Base-by-base conservation (phyloP, 1,140 invertebrate genomes). In the Pseudomyrmex gracilis region DNA sequence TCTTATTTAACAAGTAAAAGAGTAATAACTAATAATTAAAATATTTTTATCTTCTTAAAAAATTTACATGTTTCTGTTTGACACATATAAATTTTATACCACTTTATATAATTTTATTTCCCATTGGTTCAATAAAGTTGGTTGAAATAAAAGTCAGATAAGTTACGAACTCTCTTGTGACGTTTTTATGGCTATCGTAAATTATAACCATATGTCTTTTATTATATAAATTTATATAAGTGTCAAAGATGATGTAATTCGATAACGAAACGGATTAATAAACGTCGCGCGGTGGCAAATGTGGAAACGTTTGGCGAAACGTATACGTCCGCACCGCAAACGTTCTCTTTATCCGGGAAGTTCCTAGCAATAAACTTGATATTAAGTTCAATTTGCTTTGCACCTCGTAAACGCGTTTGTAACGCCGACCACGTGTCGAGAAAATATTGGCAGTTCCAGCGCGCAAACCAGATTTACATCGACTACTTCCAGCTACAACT, bases 361-460 rank as follows among this genome's bases (percentile, higher is more conserved):
- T 80, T 80, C 66, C 5, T n/a, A n/a, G 5, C 43, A 70, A 71
- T 71, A 80, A 80, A 60, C n/a, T 70, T 49, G 43, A 80, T 58
- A 58, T 70, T 78, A 70, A 77, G 43, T 71, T 80, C 53, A 70
- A 80, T 80, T 80, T 58, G 53, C 66, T 68, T 58, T 58, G 76
- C 66, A 71, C 66, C 64, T 80, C 53, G 51, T 58, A 49, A 80
- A 67, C n/a, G 66, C 43, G 43, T 47, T 58, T 58, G 55, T 77
- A 77, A 68, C 47, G 63, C 17, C 51, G 10, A 70, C 53, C 64
- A 70, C 43, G 63, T 57, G 64, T 70, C 51, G 61, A 8, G 34
- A 47, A 78, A 78, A 78, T 34, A 68, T 70, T 70, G 34, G 20
- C 43, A 67, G n/a, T 22, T 20, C 45, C 49, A 47, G 34, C 34